Percentiles rank a stretch among this genome's conserved stretches.
Conservation (phyloP, 2,797 vertebrate species). For the Falco berigora region DNA sequence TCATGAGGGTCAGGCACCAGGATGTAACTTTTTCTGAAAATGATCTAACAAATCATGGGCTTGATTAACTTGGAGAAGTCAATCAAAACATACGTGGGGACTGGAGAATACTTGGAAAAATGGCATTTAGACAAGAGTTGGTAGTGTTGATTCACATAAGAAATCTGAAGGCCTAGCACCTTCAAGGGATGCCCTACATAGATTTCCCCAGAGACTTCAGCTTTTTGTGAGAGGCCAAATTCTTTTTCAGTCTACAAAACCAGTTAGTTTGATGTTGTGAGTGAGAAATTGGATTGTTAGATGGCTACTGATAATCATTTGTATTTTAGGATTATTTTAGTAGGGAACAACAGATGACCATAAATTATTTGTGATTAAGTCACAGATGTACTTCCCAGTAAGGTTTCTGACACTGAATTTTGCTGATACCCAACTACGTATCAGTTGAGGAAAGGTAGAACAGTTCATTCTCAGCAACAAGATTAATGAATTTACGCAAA, state of each 20-base stretch:
- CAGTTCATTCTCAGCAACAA: not conserved
- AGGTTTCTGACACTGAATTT: not conserved
- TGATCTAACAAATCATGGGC: not conserved
- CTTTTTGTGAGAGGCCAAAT: not conserved
- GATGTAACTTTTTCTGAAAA: not conserved
- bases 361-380: not conserved
- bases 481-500: not conserved
- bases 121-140: not conserved
- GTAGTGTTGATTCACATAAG: not conserved
- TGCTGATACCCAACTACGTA: not conserved
- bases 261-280: not conserved
- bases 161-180: not conserved
- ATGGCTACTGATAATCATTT: not conserved
- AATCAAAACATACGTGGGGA: not conserved
- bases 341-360: not conserved
- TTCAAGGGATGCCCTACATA: not conserved
- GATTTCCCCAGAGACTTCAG: not conserved
- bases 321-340: not conserved
- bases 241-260: not conserved
- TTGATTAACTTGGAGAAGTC: not conserved
- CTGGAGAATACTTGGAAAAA: not conserved
- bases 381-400: not conserved
- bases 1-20: not conserved
- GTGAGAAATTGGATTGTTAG: not conserved
- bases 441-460: not conserved